These are phyloP conservation scores for Oryctolagus cuniculus DNA, from an alignment of 2,113 vertebrate species.

Conservation along the genomic window DNA sequence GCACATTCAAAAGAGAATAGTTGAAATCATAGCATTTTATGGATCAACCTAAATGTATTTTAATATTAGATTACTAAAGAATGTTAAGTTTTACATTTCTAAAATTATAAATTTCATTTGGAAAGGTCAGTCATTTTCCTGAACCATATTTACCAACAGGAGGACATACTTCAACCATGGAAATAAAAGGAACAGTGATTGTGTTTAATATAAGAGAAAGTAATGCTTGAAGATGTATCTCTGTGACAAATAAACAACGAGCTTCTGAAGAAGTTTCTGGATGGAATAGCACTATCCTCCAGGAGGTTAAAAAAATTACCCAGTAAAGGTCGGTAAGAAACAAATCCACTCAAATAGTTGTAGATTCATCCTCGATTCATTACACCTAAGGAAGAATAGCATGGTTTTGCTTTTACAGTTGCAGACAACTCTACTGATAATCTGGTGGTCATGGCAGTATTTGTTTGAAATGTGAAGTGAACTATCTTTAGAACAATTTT, in stretches of 20 bases:
- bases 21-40: constrained; percentile 91
- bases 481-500: constrained; percentile 67
- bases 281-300: constrained; percentile 50
- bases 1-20: constrained; percentile 93
- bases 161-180: constrained; percentile 88
- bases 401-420: background rate
- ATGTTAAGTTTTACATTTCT: constrained; percentile 96
- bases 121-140: constrained; percentile 95
- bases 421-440: background rate
- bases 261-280: constrained; percentile 57
- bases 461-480: constrained; percentile 69
- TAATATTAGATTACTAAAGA: constrained; percentile 93
- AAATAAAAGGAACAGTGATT: constrained; percentile 84
- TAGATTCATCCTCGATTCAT: constrained; percentile 23
- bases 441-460: constrained; percentile 38
- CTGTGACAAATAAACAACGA: constrained; percentile 59
- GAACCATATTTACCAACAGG: constrained; percentile 86
- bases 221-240: constrained; percentile 82
- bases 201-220: constrained; percentile 84
- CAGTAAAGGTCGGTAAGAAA: background rate
- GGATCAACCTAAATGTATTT: constrained; percentile 92
- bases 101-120: constrained; percentile 95
- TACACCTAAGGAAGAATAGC: background rate
- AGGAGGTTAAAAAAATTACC: background rate
- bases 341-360: constrained; percentile 25